Base-by-base conservation (phyloP, 2,113 vertebrate species). In the Aythya baeri region DNA sequence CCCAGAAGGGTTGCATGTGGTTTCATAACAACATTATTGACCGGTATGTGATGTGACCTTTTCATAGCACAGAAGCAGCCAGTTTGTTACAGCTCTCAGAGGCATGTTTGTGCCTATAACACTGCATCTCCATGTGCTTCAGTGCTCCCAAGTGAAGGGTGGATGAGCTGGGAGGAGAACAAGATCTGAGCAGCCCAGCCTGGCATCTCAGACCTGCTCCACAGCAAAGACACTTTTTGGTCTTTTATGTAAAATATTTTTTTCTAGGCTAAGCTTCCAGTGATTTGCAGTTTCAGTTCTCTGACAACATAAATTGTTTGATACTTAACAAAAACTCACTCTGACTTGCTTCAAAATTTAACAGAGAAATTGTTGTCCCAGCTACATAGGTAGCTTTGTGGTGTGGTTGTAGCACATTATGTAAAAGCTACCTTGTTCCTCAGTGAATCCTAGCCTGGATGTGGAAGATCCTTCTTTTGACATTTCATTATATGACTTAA, bases 1-100 rank as follows among this genome's bases (percentile, higher is more conserved):
- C 72, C 44, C 21, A 18, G 54, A 62, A 83, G 57, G n/a, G 29
- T 59, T 90, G 81, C 1, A 2, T 72, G 34, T 7, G 8, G 54
- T 92, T 94, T 93, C 70, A 5, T 96, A 96, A 96, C 54, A 44
- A 5, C 11, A 4, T 54, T 93, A 96, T 86, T 86, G 94, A 94
- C 70, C 6, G 1, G 38, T 13, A 4, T 29, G 77, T 87, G 74
- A 88, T 14, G 43, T 66, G 93, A 94, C 88, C 90, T 97, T 88
- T 79, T 61, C 74, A 41, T 26, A 84, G 61, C 1, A 3, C 54
- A 41, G 78, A 34, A 83, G 65, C 13, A 3, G 90, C 92, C 88
- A 70, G 49, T 93, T 92, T 72, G 66, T 78, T 81, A 41, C 76
- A 75, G 61, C 59, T 93, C 61, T 73, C 36, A 36, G 73, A 79